These are phyloP conservation scores for Desmophyllum pertusum DNA, from an alignment of 92 coral and sea anemone genomes.

Conservation along the genomic window DNA sequence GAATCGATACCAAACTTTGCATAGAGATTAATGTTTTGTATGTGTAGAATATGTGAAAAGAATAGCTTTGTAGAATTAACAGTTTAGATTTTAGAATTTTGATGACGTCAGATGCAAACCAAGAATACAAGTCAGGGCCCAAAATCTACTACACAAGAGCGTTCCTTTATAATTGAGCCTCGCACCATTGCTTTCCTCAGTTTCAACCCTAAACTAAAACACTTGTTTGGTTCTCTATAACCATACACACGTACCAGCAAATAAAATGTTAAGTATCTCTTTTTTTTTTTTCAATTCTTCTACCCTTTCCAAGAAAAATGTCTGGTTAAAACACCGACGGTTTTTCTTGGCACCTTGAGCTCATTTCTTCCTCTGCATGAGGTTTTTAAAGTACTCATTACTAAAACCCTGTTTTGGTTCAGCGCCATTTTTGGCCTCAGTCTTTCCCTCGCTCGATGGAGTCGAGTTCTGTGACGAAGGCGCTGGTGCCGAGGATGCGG, in stretches of 20 bases:
- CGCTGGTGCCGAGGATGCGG: constrained; percentile 58
- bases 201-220: neutral
- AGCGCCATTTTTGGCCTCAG: constrained; percentile 37
- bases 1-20: too few species aligned
- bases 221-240: neutral
- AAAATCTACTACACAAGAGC: too few species aligned
- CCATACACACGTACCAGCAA: neutral
- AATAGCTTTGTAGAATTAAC: too few species aligned
- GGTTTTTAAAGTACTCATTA: constrained; percentile 80
- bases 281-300: neutral
- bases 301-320: neutral
- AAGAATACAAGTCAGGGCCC: neutral
- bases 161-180: neutral
- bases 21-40: too few species aligned
- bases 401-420: constrained; percentile 69
- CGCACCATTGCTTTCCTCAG: neutral
- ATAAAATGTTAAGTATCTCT: too few species aligned
- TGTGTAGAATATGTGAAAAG: too few species aligned
- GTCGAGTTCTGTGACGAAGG: constrained; percentile 43
- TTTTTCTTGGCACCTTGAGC: neutral
- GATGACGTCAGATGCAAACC: too few species aligned
- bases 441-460: constrained; percentile 26
- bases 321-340: neutral
- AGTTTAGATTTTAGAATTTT: too few species aligned
- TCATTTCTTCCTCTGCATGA: constrained; percentile 50